A percentile compares a stretch with the other conserved stretches of the same genome.
Conservation (phyloP, 2,797 vertebrate species). For the Platalea minor region DNA sequence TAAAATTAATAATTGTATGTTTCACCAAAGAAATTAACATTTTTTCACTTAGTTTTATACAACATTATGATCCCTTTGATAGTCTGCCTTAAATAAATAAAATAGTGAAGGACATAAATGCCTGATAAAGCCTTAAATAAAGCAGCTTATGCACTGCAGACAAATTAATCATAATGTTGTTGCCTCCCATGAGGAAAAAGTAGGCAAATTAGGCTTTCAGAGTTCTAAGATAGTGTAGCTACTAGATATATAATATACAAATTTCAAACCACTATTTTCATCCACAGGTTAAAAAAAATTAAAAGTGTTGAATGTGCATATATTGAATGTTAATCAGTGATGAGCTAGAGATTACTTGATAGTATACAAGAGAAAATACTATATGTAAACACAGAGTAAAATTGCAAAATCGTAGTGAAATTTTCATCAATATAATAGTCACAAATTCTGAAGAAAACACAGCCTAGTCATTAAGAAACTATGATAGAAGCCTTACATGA, state of each 20-base stretch:
- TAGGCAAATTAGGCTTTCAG: background rate
- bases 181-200: background rate
- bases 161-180: background rate
- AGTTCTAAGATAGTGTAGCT: background rate
- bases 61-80: background rate
- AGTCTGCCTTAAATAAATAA: background rate
- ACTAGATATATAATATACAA: background rate
- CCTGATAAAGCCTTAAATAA: background rate
- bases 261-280: background rate
- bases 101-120: background rate
- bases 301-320: fast-evolving
- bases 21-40: background rate
- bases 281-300: background rate
- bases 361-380: background rate
- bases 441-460: background rate
- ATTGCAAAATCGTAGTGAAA: background rate
- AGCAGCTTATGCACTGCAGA: background rate
- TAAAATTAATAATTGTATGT: background rate
- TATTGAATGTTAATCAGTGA: background rate
- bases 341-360: background rate
- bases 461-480: background rate
- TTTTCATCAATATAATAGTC: background rate
- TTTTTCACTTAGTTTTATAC: background rate
- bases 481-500: background rate
- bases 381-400: background rate